Percentiles rank a stretch among this genome's conserved stretches.
These are phyloP conservation scores for Acleris holmiana DNA, from an alignment of 2,888 invertebrate genomes.

Conservation along the genomic window DNA sequence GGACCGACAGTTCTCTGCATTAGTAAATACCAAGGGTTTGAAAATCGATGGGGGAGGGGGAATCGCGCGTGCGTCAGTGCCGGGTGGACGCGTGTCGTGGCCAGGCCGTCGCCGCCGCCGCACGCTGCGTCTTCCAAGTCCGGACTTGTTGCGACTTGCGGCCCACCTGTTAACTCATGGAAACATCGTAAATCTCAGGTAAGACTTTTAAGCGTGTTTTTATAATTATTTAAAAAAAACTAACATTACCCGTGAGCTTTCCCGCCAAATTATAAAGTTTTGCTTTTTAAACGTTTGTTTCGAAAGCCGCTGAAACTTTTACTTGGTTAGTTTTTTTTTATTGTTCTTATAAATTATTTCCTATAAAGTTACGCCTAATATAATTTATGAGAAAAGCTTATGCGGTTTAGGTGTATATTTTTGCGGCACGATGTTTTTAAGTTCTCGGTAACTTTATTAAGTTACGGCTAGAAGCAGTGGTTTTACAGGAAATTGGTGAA, in stretches of 20 bases:
- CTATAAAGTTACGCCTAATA: too few species aligned
- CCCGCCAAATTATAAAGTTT: conserved; percentile 12
- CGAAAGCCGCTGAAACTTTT: background rate
- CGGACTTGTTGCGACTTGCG: conserved; percentile 71
- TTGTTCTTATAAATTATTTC: too few species aligned
- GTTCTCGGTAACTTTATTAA: too few species aligned
- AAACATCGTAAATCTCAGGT: conserved; percentile 71
- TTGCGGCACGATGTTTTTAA: too few species aligned
- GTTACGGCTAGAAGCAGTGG: too few species aligned
- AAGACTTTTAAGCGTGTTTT: conserved; percentile 42
- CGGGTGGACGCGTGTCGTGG: conserved; percentile 62
- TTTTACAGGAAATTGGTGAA: too few species aligned
- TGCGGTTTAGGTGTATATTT: too few species aligned
- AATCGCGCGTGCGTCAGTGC: conserved; percentile 49
- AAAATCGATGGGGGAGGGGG: conserved; percentile 76
- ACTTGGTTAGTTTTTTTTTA: background rate
- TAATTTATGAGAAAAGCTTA: too few species aligned
- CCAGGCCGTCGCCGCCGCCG: conserved; percentile 64
- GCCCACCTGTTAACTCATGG: conserved; percentile 80
- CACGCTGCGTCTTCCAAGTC: conserved; percentile 62
- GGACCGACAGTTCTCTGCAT: conserved; percentile 70
- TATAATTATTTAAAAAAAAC: too few species aligned
- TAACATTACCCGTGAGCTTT: conserved; percentile 15
- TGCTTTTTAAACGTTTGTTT: background rate
- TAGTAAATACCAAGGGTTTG: conserved; percentile 73